Conservation (phyloP, 2,888 invertebrate genomes). For the Morpho helenor region DNA sequence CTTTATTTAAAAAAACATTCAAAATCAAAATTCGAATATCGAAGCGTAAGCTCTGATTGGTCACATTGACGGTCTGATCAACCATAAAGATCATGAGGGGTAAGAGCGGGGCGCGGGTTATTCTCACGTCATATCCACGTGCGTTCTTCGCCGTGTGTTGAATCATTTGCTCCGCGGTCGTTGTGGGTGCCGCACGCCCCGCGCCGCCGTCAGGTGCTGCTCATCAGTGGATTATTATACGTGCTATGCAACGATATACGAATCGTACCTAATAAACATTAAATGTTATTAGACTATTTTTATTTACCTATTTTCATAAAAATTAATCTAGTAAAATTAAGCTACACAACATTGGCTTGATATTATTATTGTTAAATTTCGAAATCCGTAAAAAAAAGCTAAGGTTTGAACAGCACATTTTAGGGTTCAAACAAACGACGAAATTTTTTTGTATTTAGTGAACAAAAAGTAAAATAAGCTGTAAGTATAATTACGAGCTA, state of each 20-base stretch:
- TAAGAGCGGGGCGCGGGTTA: conserved; percentile 40
- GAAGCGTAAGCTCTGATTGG: conserved; percentile 4
- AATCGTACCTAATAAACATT: conserved; percentile 57
- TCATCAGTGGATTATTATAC: conserved; percentile 66
- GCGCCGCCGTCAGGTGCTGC: conserved; percentile 63
- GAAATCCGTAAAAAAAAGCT: too few relatives aligned
- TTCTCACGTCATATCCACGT: conserved; percentile 58
- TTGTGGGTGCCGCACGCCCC: conserved; percentile 45
- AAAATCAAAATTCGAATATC: conserved; percentile 9
- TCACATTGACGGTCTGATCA: conserved; percentile 6
- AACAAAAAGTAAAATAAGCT: too few relatives aligned
- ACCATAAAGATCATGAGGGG: conserved; percentile 67
- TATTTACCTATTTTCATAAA: background rate
- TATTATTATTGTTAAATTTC: too few relatives aligned
- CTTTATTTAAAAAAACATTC: background rate
- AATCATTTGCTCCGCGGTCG: conserved; percentile 41
- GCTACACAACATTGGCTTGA: too few relatives aligned
- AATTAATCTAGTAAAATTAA: background rate
- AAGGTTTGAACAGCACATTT: too few relatives aligned
- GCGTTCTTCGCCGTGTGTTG: conserved; percentile 39
- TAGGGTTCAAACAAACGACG: too few relatives aligned
- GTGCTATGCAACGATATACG: conserved; percentile 74
- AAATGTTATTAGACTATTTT: background rate
- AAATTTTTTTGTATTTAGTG: too few relatives aligned
- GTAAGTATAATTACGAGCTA: too few relatives aligned